Evolutionary conservation across 2,888 invertebrate genomes (phyloP).

Genomic region (Linnaemya tessellans): DNA sequence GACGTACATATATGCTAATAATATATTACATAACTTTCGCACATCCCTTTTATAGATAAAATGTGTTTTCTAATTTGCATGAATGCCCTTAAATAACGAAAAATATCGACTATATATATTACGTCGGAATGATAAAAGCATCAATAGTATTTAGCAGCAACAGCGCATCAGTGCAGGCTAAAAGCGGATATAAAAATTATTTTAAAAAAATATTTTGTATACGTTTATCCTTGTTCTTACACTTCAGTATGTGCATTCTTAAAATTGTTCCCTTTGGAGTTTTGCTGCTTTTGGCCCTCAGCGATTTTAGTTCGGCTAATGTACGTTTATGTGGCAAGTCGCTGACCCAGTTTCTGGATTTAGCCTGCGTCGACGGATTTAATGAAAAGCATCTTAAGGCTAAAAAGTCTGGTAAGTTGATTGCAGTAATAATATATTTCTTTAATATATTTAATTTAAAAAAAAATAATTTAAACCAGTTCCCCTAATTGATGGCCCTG

Average conservation of each 20-base stretch:
- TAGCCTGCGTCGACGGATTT: slow-evolving; percentile 33
- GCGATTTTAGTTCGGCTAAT: background rate
- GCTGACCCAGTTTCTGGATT: slow-evolving; percentile 4
- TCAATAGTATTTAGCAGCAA: slow-evolving; percentile 6
- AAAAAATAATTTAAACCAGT: background rate
- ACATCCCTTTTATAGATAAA: background rate
- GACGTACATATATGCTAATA: slow-evolving; percentile 53
- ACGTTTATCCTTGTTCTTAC: background rate
- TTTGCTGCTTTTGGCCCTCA: slow-evolving; percentile 12
- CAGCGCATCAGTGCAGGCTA: background rate
- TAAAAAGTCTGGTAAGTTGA: slow-evolving; percentile 35
- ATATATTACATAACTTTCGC: background rate
- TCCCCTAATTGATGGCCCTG: background rate
- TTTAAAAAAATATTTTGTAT: background rate
- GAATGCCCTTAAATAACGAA: no score
- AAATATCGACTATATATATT: slow-evolving; percentile 33
- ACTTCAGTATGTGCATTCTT: background rate
- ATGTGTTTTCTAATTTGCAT: background rate
- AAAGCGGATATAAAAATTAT: background rate
- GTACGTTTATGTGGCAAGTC: slow-evolving; percentile 27
- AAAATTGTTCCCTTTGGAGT: background rate
- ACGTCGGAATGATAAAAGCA: background rate
- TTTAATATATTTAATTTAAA: no score
- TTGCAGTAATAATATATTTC: background rate
- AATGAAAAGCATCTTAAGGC: slow-evolving; percentile 19